Evolutionary conservation across 2,888 invertebrate species (phyloP).

Genomic region (Dynastes hyllus): DNA sequence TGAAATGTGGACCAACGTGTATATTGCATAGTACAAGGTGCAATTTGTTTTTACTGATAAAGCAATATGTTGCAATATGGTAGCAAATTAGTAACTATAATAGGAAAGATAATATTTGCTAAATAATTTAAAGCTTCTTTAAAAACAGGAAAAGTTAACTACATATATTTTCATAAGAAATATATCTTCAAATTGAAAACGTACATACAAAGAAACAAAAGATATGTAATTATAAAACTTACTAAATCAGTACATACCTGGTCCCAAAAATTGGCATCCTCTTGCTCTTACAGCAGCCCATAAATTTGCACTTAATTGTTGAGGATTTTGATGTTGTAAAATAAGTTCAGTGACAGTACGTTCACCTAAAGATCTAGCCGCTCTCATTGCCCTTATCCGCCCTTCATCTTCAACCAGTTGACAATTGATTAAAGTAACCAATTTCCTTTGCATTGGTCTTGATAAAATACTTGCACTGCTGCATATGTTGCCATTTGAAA

Average conservation of each 20-base stretch:
- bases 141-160: too few species aligned
- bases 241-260: conserved; percentile 69
- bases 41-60: background rate
- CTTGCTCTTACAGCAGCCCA: conserved; percentile 98
- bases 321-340: conserved; percentile 95
- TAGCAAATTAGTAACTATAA: conserved; percentile 1
- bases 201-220: too few species aligned
- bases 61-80: background rate
- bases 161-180: too few species aligned
- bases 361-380: conserved; percentile 94
- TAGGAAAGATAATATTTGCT: background rate
- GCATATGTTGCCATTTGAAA: conserved; percentile 75
- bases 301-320: conserved; percentile 93
- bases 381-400: conserved; percentile 83
- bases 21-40: conserved; percentile 10
- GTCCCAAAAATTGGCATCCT: conserved; percentile 98
- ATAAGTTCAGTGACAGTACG: conserved; percentile 95
- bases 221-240: too few species aligned
- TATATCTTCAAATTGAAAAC: too few species aligned
- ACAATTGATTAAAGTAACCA: conserved; percentile 94
- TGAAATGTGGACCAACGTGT: too few species aligned
- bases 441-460: conserved; percentile 95
- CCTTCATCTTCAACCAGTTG: conserved; percentile 94
- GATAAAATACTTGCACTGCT: conserved; percentile 76
- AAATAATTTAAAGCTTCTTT: too few species aligned